These are phyloP conservation scores for Thymelicus lineola DNA, from an alignment of 2,888 invertebrate genomes.

Conservation along the genomic window DNA sequence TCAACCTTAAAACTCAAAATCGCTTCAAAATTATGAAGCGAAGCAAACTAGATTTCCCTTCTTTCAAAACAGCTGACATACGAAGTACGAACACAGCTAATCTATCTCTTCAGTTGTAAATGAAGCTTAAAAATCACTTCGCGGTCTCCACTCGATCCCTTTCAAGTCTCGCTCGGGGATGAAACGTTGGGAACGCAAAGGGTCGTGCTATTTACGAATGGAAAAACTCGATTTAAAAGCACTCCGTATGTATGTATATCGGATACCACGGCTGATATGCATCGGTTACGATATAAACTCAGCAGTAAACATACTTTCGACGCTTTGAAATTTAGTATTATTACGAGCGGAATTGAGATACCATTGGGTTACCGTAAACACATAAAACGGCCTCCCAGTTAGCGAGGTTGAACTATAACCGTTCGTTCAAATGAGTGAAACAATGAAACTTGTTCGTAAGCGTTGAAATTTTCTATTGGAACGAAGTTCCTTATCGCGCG, in stretches of 20 bases:
- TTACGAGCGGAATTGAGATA: conserved; percentile 50
- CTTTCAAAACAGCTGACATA: conserved; percentile 28
- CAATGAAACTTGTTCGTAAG: conserved; percentile 1
- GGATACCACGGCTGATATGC: conserved; percentile 39
- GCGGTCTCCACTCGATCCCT: conserved; percentile 53
- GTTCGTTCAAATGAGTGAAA: conserved; percentile 6
- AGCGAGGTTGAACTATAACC: conserved; percentile 29
- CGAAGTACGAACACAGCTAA: conserved; percentile 31
- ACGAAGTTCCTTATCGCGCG: too few relatives aligned
- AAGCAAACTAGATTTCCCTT: conserved; percentile 1
- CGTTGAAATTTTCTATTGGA: too few relatives aligned
- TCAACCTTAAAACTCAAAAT: neutral
- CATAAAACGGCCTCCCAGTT: conserved; percentile 53
- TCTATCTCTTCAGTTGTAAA: conserved; percentile 56
- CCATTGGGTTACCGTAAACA: conserved; percentile 48
- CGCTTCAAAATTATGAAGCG: neutral
- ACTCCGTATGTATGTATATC: conserved; percentile 11
- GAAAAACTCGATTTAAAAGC: conserved; percentile 30
- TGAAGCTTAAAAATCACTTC: conserved; percentile 72
- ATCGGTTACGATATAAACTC: conserved; percentile 46
- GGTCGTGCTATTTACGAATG: conserved; percentile 45
- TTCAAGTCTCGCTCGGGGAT: conserved; percentile 57
- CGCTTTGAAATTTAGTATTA: conserved; percentile 41
- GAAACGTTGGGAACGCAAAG: conserved; percentile 47
- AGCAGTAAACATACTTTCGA: conserved; percentile 50